phyloP scores from a whole-genome alignment of 2,113 vertebrate genomes.

The Piliocolobus tephrosceles region DNA sequence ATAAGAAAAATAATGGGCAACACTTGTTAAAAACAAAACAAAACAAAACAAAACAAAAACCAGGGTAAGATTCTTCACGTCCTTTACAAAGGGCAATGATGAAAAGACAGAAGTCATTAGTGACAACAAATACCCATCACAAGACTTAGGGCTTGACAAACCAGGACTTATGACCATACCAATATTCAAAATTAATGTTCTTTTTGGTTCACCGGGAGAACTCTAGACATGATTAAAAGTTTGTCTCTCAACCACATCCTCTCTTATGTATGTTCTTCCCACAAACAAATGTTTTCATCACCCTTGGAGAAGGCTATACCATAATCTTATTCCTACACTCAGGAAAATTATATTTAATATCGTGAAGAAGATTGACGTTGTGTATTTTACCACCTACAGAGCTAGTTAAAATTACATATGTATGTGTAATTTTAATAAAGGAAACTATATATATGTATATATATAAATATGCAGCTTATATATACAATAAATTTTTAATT shows the following conservation, averaged over 20 bases:
- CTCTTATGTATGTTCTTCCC: not conserved
- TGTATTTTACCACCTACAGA: not conserved
- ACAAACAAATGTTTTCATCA: constrained; percentile 42
- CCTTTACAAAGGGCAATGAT: constrained; percentile 37
- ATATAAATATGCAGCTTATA: not conserved
- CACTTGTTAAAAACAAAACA: not conserved
- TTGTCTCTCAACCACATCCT: not conserved
- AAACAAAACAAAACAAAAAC: not conserved
- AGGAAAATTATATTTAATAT: not conserved
- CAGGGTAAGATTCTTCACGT: not conserved
- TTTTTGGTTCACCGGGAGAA: constrained; percentile 23
- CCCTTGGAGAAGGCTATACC: not conserved
- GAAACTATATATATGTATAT: not conserved
- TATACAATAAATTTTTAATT: not conserved
- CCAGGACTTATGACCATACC: not conserved
- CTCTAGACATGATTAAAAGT: constrained; percentile 37
- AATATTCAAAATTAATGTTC: constrained; percentile 52
- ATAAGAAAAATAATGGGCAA: constrained; percentile 54
- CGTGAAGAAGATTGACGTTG: constrained; percentile 14
- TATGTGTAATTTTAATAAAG: not conserved
- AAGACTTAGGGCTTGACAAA: constrained; percentile 4
- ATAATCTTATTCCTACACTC: not conserved
- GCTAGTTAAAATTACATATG: not conserved
- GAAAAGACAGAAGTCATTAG: constrained; percentile 56
- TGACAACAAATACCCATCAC: constrained; percentile 16